Base-by-base conservation (phyloP, 1,140 invertebrate species). In the Aphidius gifuensis region DNA sequence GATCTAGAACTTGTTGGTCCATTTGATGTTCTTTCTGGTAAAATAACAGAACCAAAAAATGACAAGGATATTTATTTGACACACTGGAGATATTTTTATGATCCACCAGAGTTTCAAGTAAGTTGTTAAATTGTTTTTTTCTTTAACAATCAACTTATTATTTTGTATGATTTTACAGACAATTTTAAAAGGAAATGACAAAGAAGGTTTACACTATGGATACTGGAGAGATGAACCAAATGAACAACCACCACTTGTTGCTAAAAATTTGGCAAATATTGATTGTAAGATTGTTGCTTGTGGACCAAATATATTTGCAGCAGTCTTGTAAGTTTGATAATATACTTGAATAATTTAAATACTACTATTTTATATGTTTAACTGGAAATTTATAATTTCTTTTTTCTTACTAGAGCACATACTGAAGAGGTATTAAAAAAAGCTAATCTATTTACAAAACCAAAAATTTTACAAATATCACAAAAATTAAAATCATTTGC, bases 31-130 rank as follows among this genome's bases (percentile, higher is more conserved):
- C 39, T 63, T 11, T 46, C 9, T 51, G 55, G 60, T 6, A 58
- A 59, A 62, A 60, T 66, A 46, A 39, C 7, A 43, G n/a, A 54
- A 39, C n/a, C 46, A 42, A 7, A 39, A 9, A 48, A 48, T 6
- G 45, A 87, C 68, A 81, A 84, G 56, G 84, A 85, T n/a, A 79
- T 87, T 60, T 86, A 88, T 75, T 76, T 95, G 65, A 76, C 87
- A 44, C 93, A 97, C 74, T 96, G 92, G 89, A 84, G 95, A 70
- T 96, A 92, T 81, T 97, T 87, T 77, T 95, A 92, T 81, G 95
- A 98, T 85, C 92, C 92, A 48, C 94, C 95, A 44, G 94, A 97
- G 82, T 94, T 97, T 79, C 90, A 92, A 81, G 87, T 89, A 83
- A 76, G 62, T 64, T 60, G 58, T 43, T 44, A 11, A 44, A 11